Conservation (phyloP, 2,113 vertebrate species). For the Vombatus ursinus region DNA sequence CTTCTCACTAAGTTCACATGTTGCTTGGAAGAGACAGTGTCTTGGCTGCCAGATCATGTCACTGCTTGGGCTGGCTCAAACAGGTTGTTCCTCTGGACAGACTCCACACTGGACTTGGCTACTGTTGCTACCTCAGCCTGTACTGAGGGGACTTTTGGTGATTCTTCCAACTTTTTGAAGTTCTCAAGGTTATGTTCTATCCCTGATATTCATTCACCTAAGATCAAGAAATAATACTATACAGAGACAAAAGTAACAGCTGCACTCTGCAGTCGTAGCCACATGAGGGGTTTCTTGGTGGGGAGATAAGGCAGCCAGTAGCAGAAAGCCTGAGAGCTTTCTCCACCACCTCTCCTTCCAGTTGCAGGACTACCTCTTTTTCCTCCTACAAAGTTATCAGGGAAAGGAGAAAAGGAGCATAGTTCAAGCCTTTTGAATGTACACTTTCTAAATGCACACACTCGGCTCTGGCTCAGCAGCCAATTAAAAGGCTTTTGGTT, state of each 20-base stretch:
- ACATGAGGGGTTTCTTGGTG: neutral
- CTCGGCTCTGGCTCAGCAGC: neutral
- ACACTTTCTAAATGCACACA: neutral
- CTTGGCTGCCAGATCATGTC: neutral
- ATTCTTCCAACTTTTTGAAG: neutral
- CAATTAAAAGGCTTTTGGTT: neutral
- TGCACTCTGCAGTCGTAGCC: neutral
- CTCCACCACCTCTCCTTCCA: neutral
- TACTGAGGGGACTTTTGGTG: neutral
- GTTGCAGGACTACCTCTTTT: neutral
- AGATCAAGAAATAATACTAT: neutral
- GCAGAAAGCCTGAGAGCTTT: neutral
- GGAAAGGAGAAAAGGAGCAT: neutral
- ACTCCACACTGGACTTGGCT: neutral
- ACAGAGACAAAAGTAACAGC: neutral
- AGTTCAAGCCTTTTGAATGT: neutral
- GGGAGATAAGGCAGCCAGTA: neutral
- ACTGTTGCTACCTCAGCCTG: neutral
- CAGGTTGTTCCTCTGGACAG: neutral
- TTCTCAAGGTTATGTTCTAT: neutral
- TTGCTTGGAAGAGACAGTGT: neutral
- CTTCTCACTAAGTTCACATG: neutral
- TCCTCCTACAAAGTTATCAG: neutral
- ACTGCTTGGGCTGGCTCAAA: neutral
- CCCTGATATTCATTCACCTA: neutral